Evolutionary conservation across 2,797 vertebrate species (phyloP), one percentile per base, ranked within the genome.

Genomic region (Hippoglossus hippoglossus): DNA sequence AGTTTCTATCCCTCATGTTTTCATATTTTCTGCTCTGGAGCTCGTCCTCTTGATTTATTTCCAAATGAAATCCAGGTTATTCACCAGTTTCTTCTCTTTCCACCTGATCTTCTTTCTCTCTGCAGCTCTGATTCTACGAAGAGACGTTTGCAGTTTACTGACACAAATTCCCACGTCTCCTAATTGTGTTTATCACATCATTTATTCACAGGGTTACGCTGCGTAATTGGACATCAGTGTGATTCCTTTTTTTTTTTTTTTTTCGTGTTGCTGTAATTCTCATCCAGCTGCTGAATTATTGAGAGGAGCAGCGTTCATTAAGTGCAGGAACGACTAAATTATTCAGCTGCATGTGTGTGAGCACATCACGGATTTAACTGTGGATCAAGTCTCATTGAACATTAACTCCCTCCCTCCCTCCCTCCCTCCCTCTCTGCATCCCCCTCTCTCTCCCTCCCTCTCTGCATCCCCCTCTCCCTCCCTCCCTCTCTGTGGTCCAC

Each of bases 251-350:
- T 31, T 31, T 2, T 76, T 64, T 61, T 76, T 79, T 71, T 57
- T 52, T 26, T 25, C 39, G 22, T 71, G 63, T 70, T 60, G 36
- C 59, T 68, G 39, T 73, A 80, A 77, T 74, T 79, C 70, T 77
- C 55, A 62, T 77, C 71, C 52, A 46, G 73, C 36, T 64, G 53
- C 51, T 90, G 76, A 88, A 89, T 92, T 77, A 89, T 90, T 88
- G 62, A 92, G 54, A 3, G 16, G 67, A 34, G 61, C 9, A 22
- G 57, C 28, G 0, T 69, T 77, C 60, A 77, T 87, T 85, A 86
- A 87, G 64, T 13, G 19, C 52, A 58, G 34, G 19, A 49, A 68
- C 18, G 61, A 63, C 59, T 93, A 56, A 90, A 91, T 93, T 87
- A 93, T 91, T 92, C 57, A 91, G 15, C 66, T 68, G 75, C 31